Conservation (phyloP, 2,888 invertebrate species). For the Philhelius pedissequus region DNA sequence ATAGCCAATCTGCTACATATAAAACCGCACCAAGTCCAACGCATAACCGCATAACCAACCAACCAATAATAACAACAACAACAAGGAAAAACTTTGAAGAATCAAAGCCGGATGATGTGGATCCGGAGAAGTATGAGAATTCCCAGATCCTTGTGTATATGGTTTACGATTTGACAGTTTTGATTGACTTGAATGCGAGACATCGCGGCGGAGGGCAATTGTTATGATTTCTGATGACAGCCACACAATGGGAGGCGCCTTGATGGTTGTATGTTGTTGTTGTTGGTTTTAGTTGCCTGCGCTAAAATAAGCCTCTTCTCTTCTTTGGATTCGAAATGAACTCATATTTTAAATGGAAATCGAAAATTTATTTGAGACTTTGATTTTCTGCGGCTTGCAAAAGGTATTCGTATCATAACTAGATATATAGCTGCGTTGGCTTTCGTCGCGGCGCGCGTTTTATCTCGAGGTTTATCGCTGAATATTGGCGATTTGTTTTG, state of each 20-base stretch:
- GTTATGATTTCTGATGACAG: slow-evolving; percentile 69
- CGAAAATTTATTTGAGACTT: slow-evolving; percentile 56
- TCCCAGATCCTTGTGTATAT: slow-evolving; percentile 47
- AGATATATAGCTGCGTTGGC: not conserved
- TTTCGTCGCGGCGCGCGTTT: not conserved
- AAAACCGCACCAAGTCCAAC: not conserved
- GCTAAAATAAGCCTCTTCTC: not conserved
- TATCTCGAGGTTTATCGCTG: not conserved
- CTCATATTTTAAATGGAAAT: slow-evolving; percentile 64
- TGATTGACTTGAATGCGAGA: slow-evolving; percentile 69
- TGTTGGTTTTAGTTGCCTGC: not conserved
- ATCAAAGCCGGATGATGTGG: not conserved
- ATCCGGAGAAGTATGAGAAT: slow-evolving; percentile 15
- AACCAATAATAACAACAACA: slow-evolving; percentile 9
- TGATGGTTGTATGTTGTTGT: slow-evolving; percentile 54
- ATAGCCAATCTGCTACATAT: not conserved
- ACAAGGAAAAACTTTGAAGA: not conserved
- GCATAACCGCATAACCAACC: slow-evolving; percentile 10
- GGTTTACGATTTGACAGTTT: slow-evolving; percentile 69
- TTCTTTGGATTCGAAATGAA: slow-evolving; percentile 22
- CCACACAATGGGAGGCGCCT: slow-evolving; percentile 69
- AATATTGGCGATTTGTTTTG: slow-evolving; percentile 35
- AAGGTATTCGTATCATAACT: not conserved
- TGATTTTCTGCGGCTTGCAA: slow-evolving; percentile 53
- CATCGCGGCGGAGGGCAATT: slow-evolving; percentile 68